phyloP scores from a whole-genome alignment of 2,888 invertebrate genomes.

The Aleiodes testaceus region DNA sequence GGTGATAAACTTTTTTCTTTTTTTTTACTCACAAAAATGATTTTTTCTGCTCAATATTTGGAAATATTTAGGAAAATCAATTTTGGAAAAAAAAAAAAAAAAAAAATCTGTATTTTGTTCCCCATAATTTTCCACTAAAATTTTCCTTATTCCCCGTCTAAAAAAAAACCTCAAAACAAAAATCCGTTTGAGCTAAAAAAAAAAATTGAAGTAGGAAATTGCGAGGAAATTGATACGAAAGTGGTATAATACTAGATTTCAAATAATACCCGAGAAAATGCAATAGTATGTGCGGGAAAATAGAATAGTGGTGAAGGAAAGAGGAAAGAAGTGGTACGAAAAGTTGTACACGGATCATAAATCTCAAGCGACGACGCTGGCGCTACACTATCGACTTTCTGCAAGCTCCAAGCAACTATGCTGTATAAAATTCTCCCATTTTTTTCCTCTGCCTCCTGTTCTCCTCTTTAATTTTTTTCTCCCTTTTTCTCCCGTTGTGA shows the following conservation, averaged over 20 bases:
- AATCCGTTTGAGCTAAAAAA: not conserved
- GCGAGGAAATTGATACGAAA: not conserved
- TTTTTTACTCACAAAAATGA: no score
- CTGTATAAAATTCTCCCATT: slow-evolving; percentile 2
- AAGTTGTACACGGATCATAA: slow-evolving; percentile 35
- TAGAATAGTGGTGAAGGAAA: not conserved
- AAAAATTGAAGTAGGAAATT: slow-evolving; percentile 1
- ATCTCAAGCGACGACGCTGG: slow-evolving; percentile 11
- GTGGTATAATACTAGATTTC: not conserved
- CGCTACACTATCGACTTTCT: slow-evolving; percentile 24
- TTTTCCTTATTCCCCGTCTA: no score
- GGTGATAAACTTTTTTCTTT: no score
- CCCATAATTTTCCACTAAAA: no score
- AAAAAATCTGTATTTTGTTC: not conserved
- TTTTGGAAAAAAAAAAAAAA: not conserved
- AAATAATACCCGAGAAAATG: not conserved
- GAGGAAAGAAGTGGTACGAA: slow-evolving; percentile 12
- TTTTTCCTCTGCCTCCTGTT: not conserved
- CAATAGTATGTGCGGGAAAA: no score
- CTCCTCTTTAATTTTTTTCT: slow-evolving; percentile 9
- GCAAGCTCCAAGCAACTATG: not conserved
- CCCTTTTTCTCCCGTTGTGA: not conserved
- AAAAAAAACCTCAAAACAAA: not conserved
- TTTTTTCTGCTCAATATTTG: no score
- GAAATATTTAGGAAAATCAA: no score